Evolutionary conservation across 2,113 vertebrate species (phyloP), one percentile per base, ranked within the genome.

Genomic region (Lophotis ruficrista): DNA sequence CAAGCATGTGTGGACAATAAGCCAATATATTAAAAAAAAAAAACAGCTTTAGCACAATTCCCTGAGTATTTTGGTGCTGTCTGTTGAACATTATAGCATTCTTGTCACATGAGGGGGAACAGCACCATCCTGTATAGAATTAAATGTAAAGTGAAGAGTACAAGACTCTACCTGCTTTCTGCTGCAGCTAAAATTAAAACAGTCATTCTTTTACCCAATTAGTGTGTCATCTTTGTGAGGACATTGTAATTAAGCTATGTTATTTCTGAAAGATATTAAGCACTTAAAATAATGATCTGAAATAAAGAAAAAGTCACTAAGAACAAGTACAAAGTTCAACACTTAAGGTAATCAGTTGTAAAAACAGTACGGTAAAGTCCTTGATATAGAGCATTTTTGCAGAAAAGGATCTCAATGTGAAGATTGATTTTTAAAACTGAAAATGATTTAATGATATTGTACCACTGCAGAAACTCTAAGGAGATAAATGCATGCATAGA

Each of bases 41-140:
- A 0, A 0, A 41, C n/a, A 14, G 5, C n/a, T 65, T 61, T 13
- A 33, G 9, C 2, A 0, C 58, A 68, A 5, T 86, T 83, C 6
- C 16, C 17, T 48, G 62, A 57, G 19, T 20, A 48, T 64, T 88
- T 90, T 88, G 14, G 25, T 88, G 24, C 51, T 71, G 8, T 88
- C 48, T 94, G n/a, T 19, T 79, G 48, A 91, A 57, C 22, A 14
- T 35, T 18, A 14, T 35, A 56, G 19, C 27, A 61, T 30, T 71
- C 19, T 28, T 71, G 43, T 62, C 76, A 43, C 14, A 9, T 24
- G 22, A 61, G 7, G 10, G 4, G 41, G 8, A 83, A 31, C 45
- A 37, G 10, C 8, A 57, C 20, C 14, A 57, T 43, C 9, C 31
- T 83, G 12, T 31, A 16, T 9, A 68, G 41, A 86, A 62, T 53